These are phyloP conservation scores for Drymodes brunneopygia DNA, from an alignment of 2,113 vertebrate genomes.

Conservation along the genomic window DNA sequence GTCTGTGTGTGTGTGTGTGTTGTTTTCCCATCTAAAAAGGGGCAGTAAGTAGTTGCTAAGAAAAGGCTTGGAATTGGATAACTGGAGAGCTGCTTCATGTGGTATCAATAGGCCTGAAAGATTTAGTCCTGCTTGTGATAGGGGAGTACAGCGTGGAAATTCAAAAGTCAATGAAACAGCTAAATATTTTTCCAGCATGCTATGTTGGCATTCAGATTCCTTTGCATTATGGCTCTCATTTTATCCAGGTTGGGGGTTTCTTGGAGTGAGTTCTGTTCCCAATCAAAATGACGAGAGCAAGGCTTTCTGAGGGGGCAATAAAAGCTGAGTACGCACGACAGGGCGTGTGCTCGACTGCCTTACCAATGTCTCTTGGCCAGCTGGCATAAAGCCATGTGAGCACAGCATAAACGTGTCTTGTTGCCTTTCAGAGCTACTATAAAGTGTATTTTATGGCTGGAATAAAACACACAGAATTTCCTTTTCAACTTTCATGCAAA, in stretches of 20 bases:
- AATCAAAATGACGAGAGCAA: neutral
- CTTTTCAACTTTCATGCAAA: constrained; percentile 18
- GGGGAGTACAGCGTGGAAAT: neutral
- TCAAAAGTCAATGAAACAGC: neutral
- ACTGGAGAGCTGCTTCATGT: neutral
- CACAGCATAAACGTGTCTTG: neutral
- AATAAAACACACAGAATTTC: neutral
- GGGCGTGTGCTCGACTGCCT: constrained; percentile 41
- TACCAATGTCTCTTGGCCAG: constrained; percentile 30
- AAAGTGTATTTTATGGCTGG: neutral
- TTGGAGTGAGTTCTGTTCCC: neutral
- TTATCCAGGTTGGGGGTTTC: neutral
- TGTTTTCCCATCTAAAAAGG: neutral
- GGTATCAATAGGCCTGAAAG: fast-evolving
- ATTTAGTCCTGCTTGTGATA: neutral
- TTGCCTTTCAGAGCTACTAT: constrained; percentile 10
- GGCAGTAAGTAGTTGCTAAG: neutral
- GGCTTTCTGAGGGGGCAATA: neutral
- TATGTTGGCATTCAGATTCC: neutral
- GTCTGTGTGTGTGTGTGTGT: neutral
- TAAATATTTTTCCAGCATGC: neutral
- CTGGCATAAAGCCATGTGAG: constrained; percentile 34
- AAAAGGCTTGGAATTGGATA: neutral
- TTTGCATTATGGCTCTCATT: neutral
- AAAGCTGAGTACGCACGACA: constrained; percentile 37